Base-by-base conservation (phyloP, 1,140 invertebrate species). In the Rhyzopertha dominica region DNA sequence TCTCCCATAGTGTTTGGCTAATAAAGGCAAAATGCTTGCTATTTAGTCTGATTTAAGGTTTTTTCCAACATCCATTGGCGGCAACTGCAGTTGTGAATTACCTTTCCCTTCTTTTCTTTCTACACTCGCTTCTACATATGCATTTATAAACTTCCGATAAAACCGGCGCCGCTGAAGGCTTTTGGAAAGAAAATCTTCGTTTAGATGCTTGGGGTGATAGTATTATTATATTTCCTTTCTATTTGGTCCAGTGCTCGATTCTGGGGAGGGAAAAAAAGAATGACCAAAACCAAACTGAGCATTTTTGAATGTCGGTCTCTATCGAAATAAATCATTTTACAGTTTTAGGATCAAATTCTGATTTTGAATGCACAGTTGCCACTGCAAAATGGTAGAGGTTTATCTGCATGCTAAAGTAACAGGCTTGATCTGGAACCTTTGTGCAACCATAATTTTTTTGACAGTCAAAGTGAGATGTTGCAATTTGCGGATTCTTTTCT, bases 11-110 rank as follows among this genome's bases (percentile, higher is more conserved):
- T n/a, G n/a, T n/a, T n/a, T n/a, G n/a, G n/a, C n/a, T n/a, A n/a
- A n/a, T n/a, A n/a, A n/a, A n/a, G n/a, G n/a, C n/a, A n/a, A n/a
- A n/a, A n/a, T n/a, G n/a, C n/a, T n/a, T n/a, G n/a, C n/a, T n/a
- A n/a, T n/a, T n/a, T n/a, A n/a, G n/a, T n/a, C n/a, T n/a, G n/a
- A n/a, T n/a, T n/a, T n/a, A n/a, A n/a, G n/a, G n/a, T n/a, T n/a
- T n/a, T n/a, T n/a, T n/a, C n/a, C n/a, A 40, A 54, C 19, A 39
- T 12, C 28, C 37, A 39, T 5, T 12, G 37, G 37, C 17, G 25
- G 37, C 19, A 39, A 24, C n/a, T 39, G 14, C 5, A 39, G 9
- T 5, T 39, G 37, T 10, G 7, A 26, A 39, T 26, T 14, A 13
- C 5, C 5, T 26, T 39, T 5, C 10, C 18, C 5, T 26, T 39